phyloP scores from a whole-genome alignment of 2,888 invertebrate genomes.

The Dicyrtomina minuta region DNA sequence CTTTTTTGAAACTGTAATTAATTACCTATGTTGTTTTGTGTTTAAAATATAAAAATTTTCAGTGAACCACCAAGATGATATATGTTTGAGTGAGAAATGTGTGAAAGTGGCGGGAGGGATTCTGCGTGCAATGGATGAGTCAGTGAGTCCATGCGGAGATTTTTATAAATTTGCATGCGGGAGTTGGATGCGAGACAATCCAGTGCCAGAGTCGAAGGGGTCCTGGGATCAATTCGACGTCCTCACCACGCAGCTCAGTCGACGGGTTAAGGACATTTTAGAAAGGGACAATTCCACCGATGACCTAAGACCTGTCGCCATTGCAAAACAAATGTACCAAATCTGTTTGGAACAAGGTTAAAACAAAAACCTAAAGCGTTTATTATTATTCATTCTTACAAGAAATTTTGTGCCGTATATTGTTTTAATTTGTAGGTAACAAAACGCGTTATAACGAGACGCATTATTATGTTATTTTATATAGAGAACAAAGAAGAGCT shows the following conservation, averaged over 20 bases:
- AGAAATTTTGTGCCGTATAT: not conserved
- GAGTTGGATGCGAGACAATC: constrained; percentile 58
- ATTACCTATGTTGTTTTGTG: too few relatives aligned
- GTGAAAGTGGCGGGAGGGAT: constrained; percentile 53
- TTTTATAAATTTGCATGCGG: constrained; percentile 61
- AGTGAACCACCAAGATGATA: not conserved
- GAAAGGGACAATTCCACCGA: not conserved
- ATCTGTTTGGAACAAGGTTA: constrained; percentile 69
- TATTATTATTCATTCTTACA: too few relatives aligned
- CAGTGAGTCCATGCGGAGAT: constrained; percentile 59
- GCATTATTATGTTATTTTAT: not conserved
- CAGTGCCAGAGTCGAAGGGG: constrained; percentile 55
- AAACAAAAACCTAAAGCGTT: not conserved
- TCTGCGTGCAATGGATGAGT: constrained; percentile 56
- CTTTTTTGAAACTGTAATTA: too few relatives aligned
- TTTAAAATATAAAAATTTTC: not conserved
- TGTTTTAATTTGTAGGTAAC: not conserved
- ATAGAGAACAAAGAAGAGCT: constrained; percentile 23
- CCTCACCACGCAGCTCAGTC: constrained; percentile 63
- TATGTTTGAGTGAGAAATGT: constrained; percentile 41
- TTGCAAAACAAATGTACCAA: constrained; percentile 66
- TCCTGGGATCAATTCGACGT: constrained; percentile 65
- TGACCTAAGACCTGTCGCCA: constrained; percentile 51
- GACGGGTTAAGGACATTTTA: constrained; percentile 58
- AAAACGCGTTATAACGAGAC: too few relatives aligned